Conservation (phyloP, 2,888 invertebrate genomes). For the Plutella xylostella region DNA sequence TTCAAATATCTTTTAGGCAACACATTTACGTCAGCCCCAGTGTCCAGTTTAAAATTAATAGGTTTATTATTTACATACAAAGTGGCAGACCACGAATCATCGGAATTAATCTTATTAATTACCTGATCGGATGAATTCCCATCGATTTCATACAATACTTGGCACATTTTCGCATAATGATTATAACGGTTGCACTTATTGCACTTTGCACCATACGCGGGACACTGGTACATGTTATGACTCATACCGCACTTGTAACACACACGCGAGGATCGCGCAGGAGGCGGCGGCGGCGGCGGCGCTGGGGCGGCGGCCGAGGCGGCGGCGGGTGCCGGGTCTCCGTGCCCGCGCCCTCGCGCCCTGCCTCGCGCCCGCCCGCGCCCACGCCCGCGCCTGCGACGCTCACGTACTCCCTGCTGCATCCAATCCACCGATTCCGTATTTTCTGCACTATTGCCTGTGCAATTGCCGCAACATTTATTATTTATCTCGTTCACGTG, state of each 20-base stretch:
- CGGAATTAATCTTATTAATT: not conserved
- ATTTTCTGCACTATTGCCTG: not conserved
- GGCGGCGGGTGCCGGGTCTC: not conserved
- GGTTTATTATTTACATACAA: not conserved
- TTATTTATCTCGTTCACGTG: not conserved
- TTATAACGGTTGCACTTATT: slow-evolving; percentile 5
- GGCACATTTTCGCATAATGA: slow-evolving; percentile 3
- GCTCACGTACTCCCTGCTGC: not conserved
- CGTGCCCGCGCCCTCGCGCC: not conserved
- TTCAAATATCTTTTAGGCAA: not conserved
- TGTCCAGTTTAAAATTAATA: not conserved
- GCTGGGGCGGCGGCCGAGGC: not conserved
- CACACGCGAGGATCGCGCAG: not conserved
- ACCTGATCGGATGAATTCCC: not conserved
- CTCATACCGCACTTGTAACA: slow-evolving; percentile 7
- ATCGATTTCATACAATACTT: not conserved
- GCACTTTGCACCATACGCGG: slow-evolving; percentile 6
- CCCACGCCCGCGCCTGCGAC: slow-evolving; percentile 15
- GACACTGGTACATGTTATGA: slow-evolving; percentile 4
- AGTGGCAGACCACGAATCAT: not conserved
- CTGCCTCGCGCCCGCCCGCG: not conserved
- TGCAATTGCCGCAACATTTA: not conserved
- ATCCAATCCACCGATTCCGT: not conserved
- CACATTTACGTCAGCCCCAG: not conserved
- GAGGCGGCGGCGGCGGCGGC: not conserved